Conservation (phyloP, 2,888 invertebrate species). For the Ophion ellenae region DNA sequence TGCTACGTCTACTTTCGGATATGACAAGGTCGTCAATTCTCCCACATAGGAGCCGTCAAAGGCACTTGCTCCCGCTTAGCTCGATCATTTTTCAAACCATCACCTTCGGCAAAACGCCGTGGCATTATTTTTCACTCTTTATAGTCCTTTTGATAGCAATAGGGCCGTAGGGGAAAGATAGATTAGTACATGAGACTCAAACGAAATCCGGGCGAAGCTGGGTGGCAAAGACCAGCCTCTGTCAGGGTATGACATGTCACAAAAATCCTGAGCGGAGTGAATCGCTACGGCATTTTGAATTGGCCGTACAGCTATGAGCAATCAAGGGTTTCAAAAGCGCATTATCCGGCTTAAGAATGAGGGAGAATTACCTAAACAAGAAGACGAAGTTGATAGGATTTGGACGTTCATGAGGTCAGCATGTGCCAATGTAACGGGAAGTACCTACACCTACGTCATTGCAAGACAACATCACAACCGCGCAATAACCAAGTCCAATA, state of each 20-base stretch:
- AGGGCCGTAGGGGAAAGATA: slow-evolving; percentile 6
- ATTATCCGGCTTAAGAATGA: background rate
- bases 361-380: background rate
- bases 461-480: too few relatives aligned
- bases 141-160: background rate
- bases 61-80: background rate
- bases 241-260: slow-evolving; percentile 35
- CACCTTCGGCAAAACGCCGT: slow-evolving; percentile 9
- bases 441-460: background rate
- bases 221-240: slow-evolving; percentile 2
- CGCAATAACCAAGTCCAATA: background rate
- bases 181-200: slow-evolving; percentile 19
- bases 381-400: background rate
- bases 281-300: slow-evolving; percentile 6
- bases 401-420: background rate
- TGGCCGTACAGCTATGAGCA: slow-evolving; percentile 15
- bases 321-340: slow-evolving; percentile 21
- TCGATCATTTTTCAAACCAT: slow-evolving; percentile 27
- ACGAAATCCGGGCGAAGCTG: background rate
- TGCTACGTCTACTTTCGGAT: slow-evolving; percentile 45
- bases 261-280: slow-evolving; percentile 21
- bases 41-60: slow-evolving; percentile 13
- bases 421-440: background rate
- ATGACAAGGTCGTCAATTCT: slow-evolving; percentile 63
- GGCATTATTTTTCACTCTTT: slow-evolving; percentile 34